These are phyloP conservation scores for Phylloscopus collybita DNA, from an alignment of 2,797 vertebrate species.

Conservation along the genomic window DNA sequence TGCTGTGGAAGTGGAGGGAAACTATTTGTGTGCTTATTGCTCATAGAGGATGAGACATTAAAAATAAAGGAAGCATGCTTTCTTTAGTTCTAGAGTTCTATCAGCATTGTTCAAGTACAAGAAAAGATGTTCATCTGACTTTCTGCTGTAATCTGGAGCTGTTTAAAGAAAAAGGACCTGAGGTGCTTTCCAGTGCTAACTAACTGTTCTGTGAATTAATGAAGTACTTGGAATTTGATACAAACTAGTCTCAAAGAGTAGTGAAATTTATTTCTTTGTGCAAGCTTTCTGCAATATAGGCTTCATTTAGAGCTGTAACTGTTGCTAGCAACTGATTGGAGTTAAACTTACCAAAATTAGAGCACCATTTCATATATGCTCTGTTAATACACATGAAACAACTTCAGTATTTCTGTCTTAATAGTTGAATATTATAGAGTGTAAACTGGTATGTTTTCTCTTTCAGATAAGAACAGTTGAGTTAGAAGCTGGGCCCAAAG, in stretches of 20 bases:
- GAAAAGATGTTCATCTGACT: background rate
- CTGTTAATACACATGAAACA: background rate
- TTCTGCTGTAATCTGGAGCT: background rate
- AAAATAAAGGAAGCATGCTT: background rate
- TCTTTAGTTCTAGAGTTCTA: background rate
- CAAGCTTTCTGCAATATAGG: background rate
- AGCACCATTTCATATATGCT: background rate
- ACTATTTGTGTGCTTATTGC: background rate
- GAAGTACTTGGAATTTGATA: background rate
- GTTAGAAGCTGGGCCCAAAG: slow-evolving; percentile 11
- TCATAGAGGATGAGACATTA: background rate
- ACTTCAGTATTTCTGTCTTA: background rate
- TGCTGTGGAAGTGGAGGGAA: background rate
- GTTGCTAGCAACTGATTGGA: background rate
- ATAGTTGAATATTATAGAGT: background rate
- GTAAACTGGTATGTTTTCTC: background rate
- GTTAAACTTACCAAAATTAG: background rate
- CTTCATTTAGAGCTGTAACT: background rate
- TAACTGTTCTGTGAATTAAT: background rate
- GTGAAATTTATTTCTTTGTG: background rate
- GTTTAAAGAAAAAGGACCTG: background rate
- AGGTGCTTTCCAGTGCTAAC: background rate
- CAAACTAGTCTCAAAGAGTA: background rate
- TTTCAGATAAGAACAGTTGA: slow-evolving; percentile 58
- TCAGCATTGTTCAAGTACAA: background rate